A percentile compares a stretch with the other conserved stretches of the same genome.
phyloP scores from a whole-genome alignment of 2,797 vertebrate species.

The Odontamblyopus lacepedii region DNA sequence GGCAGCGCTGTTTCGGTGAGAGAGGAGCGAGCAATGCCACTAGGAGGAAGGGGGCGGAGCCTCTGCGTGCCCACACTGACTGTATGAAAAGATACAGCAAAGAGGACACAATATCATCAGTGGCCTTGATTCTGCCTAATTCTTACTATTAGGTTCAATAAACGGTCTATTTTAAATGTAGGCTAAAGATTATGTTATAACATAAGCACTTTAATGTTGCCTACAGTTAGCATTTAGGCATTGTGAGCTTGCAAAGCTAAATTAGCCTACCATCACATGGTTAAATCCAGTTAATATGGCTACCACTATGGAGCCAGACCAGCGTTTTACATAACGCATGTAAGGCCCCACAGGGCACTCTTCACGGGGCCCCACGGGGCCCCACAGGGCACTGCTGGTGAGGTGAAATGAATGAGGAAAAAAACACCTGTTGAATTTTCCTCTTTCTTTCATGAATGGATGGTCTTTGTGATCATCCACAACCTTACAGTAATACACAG shows the following conservation, averaged over 20 bases:
- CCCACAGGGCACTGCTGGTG: not conserved
- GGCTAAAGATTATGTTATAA: no score
- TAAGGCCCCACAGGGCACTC: not conserved
- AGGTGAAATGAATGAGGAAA: not conserved
- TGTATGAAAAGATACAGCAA: not conserved
- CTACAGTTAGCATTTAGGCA: not conserved
- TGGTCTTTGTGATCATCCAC: not conserved
- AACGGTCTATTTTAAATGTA: no score
- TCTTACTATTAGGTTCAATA: no score
- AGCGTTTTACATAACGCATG: not conserved
- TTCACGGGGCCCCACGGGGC: no score
- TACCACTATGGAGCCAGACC: not conserved
- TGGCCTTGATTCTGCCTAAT: not conserved
- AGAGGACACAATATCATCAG: not conserved
- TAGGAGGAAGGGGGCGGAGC: conserved; percentile 42
- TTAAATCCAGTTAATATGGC: not conserved
- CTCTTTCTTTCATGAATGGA: not conserved
- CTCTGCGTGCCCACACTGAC: not conserved
- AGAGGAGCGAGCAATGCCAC: conserved; percentile 51
- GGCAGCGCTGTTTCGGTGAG: conserved; percentile 36
- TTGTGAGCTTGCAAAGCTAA: not conserved
- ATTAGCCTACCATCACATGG: not conserved
- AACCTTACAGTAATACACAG: no score
- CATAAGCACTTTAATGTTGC: no score
- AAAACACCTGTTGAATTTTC: not conserved